These are phyloP conservation scores for rabbit (Oryctolagus cuniculus) DNA, from an alignment of 2,113 vertebrate species.

Conservation along the genomic window mOryCun1.1 NC_091445.1:22986501-22987000, in stretches of 20 bases:
- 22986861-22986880: no score
- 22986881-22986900: no score
- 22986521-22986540: not conserved
- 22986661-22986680: not conserved
- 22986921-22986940: no score
- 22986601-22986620: not conserved
- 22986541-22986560: not conserved
- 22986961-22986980: no score
- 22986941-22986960: no score
- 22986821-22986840: not conserved
- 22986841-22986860: no score
- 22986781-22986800: constrained; percentile 30
- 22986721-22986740: not conserved
- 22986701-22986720: not conserved
- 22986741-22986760: not conserved
- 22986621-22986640: not conserved
- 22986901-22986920: no score
- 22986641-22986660: not conserved
- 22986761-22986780: not conserved
- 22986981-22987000: no score
- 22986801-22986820: not conserved
- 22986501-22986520: not conserved
- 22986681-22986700: not conserved
- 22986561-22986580: not conserved
- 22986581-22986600: not conserved